Conservation (phyloP, 2,797 vertebrate species). For the Megalops cyprinoides region DNA sequence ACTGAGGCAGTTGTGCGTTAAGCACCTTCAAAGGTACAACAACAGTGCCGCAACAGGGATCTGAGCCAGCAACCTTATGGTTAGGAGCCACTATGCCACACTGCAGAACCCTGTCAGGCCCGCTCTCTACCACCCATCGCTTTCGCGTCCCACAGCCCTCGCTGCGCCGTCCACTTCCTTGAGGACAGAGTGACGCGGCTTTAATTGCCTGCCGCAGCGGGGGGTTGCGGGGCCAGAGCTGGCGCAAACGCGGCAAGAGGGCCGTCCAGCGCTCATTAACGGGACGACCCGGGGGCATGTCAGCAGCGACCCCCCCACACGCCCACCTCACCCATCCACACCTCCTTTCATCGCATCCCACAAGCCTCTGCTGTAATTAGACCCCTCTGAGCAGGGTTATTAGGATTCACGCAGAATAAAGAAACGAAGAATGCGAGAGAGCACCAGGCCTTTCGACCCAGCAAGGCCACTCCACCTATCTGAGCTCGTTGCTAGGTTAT, state of each 20-base stretch:
- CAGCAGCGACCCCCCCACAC: slow-evolving; percentile 22
- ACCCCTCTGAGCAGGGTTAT: slow-evolving; percentile 54
- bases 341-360: slow-evolving; percentile 56
- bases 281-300: slow-evolving; percentile 10
- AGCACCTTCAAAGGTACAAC: too few relatives aligned
- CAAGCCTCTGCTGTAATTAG: slow-evolving; percentile 60
- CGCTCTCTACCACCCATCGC: too few relatives aligned
- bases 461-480: not conserved
- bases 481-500: not conserved
- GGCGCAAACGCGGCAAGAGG: not conserved
- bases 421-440: not conserved
- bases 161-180: too few relatives aligned
- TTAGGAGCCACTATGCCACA: too few relatives aligned
- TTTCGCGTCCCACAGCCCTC: too few relatives aligned
- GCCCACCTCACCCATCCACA: slow-evolving; percentile 59
- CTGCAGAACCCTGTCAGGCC: too few relatives aligned
- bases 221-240: not conserved
- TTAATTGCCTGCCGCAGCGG: not conserved
- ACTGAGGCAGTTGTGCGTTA: too few relatives aligned
- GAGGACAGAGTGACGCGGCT: too few relatives aligned
- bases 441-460: too few relatives aligned
- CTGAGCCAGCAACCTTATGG: too few relatives aligned
- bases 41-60: too few relatives aligned
- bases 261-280: slow-evolving; percentile 22
- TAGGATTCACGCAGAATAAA: not conserved